A percentile compares a stretch with the other conserved stretches of the same genome.
Evolutionary conservation across 2,113 vertebrate genomes (phyloP).

Genomic region (Macrotus californicus): DNA sequence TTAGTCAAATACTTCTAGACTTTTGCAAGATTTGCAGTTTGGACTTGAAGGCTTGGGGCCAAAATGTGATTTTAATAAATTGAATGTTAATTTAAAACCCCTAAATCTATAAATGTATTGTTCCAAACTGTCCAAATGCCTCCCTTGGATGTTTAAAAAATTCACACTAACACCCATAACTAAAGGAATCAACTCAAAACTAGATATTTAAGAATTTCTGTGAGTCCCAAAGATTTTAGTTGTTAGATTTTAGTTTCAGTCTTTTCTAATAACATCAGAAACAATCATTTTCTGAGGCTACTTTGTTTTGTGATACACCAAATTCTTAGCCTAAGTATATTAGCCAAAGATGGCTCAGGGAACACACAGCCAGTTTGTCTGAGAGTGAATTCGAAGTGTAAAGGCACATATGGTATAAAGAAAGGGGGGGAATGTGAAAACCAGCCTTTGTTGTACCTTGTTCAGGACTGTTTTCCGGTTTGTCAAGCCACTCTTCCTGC

Average conservation of each 20-base stretch:
- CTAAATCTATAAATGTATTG: neutral
- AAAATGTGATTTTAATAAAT: constrained; percentile 14
- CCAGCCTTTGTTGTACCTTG: neutral
- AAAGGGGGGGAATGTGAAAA: neutral
- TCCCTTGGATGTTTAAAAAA: neutral
- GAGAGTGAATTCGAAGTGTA: neutral
- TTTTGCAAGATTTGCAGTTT: constrained; percentile 15
- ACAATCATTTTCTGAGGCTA: neutral
- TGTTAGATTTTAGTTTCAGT: constrained; percentile 13
- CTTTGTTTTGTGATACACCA: neutral
- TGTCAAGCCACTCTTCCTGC: neutral
- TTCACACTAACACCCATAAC: neutral
- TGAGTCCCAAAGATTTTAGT: neutral
- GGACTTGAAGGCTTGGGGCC: neutral
- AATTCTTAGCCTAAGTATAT: neutral
- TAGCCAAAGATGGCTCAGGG: neutral
- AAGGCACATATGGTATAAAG: neutral
- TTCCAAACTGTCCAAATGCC: neutral
- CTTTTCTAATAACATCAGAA: neutral
- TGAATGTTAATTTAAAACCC: constrained; percentile 6
- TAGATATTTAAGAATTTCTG: constrained; percentile 18
- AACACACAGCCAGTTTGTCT: neutral
- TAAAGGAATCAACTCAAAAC: neutral
- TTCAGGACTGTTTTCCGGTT: neutral
- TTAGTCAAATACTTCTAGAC: neutral